These are phyloP conservation scores for Pomatostomus ruficeps DNA, from an alignment of 2,113 vertebrate species.

Conservation along the genomic window DNA sequence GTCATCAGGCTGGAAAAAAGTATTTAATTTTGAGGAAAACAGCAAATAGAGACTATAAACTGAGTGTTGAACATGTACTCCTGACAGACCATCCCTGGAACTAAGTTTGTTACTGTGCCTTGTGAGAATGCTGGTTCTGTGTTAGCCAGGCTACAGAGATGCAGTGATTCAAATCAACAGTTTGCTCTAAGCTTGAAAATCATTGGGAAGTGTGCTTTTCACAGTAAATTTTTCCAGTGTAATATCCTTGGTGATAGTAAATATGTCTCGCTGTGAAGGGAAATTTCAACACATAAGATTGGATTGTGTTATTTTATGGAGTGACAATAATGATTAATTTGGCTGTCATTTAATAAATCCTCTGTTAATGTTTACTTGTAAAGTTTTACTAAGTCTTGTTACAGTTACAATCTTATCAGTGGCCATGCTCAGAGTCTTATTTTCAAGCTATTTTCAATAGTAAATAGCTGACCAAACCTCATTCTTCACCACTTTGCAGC, in stretches of 20 bases:
- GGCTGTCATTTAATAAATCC: not conserved
- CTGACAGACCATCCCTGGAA: not conserved
- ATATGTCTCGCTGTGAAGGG: not conserved
- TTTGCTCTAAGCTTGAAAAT: not conserved
- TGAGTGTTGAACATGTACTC: not conserved
- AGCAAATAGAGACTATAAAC: not conserved
- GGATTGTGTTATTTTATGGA: not conserved
- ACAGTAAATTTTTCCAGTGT: not conserved
- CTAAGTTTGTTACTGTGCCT: not conserved
- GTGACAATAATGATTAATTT: constrained; percentile 1
- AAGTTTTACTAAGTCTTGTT: not conserved
- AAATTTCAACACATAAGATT: not conserved
- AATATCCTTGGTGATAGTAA: constrained; percentile 11
- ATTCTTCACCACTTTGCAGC: not conserved
- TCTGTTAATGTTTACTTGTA: constrained; percentile 6
- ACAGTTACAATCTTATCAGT: not conserved
- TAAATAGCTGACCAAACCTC: not conserved
- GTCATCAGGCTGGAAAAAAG: not conserved
- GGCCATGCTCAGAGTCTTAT: not conserved
- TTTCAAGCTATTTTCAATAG: not conserved
- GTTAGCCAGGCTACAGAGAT: not conserved
- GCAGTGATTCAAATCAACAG: not conserved
- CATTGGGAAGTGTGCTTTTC: not conserved
- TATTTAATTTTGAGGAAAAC: not conserved
- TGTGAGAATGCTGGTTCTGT: not conserved